Conservation (phyloP, 2,113 vertebrate genomes). For the Mirza zaza region DNA sequence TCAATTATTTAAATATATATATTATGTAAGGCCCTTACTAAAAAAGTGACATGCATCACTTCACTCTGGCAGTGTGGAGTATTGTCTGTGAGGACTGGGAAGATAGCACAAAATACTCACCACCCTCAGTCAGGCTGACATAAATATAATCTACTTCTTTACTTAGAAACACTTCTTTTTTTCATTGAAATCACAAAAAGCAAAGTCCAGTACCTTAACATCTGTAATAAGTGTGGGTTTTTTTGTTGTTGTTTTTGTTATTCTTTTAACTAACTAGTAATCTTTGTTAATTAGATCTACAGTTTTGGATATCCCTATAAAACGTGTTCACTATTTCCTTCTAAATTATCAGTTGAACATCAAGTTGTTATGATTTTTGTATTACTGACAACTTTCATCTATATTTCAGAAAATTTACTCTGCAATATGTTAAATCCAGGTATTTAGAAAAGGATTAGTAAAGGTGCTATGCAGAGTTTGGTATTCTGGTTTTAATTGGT, state of each 20-base stretch:
- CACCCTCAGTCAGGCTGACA: fast-evolving
- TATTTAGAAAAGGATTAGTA: neutral
- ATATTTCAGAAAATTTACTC: neutral
- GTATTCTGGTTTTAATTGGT: neutral
- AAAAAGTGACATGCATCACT: fast-evolving
- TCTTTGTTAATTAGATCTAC: neutral
- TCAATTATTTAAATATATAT: neutral
- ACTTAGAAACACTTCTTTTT: neutral
- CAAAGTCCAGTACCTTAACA: neutral
- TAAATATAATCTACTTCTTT: neutral
- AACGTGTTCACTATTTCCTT: neutral
- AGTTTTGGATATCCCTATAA: neutral
- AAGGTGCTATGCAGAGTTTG: neutral
- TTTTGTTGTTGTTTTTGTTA: neutral
- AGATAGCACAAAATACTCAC: neutral
- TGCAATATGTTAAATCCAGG: neutral
- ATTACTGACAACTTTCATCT: neutral
- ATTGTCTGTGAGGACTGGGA: neutral
- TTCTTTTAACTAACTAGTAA: neutral
- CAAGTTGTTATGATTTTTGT: neutral
- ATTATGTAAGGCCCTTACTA: neutral
- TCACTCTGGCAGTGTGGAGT: neutral
- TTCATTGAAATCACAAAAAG: neutral
- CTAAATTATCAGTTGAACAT: neutral
- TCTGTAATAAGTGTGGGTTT: neutral